Evolutionary conservation across 2,888 invertebrate genomes (phyloP).

Genomic region (Nasonovia ribisnigri): DNA sequence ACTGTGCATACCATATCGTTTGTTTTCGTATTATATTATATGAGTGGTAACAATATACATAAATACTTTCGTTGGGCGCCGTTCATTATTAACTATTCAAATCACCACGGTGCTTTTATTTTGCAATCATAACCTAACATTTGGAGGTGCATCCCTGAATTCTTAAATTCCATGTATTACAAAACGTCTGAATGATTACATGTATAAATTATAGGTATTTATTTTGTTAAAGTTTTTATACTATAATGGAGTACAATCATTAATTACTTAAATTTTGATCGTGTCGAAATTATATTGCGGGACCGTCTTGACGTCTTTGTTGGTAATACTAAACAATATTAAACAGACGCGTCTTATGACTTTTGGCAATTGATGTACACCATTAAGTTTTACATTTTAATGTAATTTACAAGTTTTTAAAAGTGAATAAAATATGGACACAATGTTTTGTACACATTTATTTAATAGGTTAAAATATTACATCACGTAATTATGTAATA

Average conservation of each 20-base stretch:
- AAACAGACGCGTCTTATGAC: too few relatives aligned
- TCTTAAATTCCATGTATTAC: not conserved
- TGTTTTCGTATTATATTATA: not conserved
- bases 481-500: not conserved
- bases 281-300: not conserved
- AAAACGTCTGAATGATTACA: not conserved
- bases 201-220: not conserved
- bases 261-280: not conserved
- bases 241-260: not conserved
- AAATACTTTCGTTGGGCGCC: not conserved
- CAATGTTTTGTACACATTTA: not conserved
- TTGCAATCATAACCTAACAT: not conserved
- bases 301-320: not conserved
- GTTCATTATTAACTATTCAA: not conserved
- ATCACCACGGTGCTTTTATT: not conserved
- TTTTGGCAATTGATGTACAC: not conserved
- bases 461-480: not conserved
- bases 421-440: not conserved
- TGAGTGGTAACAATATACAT: not conserved
- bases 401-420: not conserved
- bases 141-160: not conserved
- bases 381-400: not conserved
- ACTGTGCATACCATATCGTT: not conserved
- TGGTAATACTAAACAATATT: not conserved
- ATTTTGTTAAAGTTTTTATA: not conserved